A percentile compares a stretch with the other conserved stretches of the same genome.
Conservation (phyloP, 1,140 invertebrate genomes). For the Magallana ariakensis region DNA sequence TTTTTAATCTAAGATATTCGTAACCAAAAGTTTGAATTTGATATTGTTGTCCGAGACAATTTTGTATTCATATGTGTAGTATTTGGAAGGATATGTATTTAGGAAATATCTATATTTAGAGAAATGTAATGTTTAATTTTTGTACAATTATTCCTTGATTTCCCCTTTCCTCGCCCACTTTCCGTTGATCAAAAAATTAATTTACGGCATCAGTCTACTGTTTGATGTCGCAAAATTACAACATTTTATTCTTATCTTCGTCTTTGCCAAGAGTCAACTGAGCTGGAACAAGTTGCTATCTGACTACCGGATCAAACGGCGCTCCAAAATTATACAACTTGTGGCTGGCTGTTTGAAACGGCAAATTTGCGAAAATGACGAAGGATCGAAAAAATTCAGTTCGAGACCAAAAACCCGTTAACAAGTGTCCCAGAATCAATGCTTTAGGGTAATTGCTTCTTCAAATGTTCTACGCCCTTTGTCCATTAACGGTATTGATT, state of each 20-base stretch:
- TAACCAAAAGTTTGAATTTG: no score
- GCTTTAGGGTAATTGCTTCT: conserved; percentile 11
- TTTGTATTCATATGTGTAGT: neutral
- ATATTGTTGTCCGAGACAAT: neutral
- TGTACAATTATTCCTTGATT: neutral
- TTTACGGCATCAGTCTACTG: neutral
- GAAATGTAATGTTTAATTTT: neutral
- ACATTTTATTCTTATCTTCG: neutral
- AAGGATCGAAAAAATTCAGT: neutral
- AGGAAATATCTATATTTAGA: no score
- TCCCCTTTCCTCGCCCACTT: neutral
- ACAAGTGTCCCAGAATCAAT: conserved; percentile 14
- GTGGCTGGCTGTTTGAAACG: neutral
- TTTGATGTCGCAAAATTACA: conserved; percentile 1
- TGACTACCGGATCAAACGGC: neutral
- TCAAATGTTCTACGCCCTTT: conserved; percentile 22
- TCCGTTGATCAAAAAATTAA: conserved; percentile 5
- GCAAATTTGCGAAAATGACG: neutral
- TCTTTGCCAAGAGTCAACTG: conserved; percentile 1
- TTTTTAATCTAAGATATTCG: neutral
- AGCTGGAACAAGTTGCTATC: conserved; percentile 10
- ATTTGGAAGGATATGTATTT: neutral
- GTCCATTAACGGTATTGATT: conserved; percentile 32
- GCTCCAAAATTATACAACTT: conserved; percentile 3
- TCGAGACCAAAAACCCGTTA: neutral